Evolutionary conservation across 1,140 invertebrate species (phyloP).

Genomic region (Aphidius ervi): DNA sequence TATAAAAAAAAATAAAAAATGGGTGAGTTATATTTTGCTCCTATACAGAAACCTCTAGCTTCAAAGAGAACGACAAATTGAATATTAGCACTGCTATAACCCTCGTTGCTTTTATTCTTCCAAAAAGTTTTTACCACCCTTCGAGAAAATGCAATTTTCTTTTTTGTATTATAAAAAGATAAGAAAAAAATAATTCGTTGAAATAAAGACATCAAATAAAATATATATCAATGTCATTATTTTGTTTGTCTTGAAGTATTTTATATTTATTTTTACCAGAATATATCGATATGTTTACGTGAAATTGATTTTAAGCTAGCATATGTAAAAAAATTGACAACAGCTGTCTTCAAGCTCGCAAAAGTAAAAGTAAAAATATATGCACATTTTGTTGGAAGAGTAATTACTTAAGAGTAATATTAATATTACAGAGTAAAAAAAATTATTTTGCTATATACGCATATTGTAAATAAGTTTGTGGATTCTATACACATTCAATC

Average conservation of each 20-base stretch:
- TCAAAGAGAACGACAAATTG: constrained; percentile 42
- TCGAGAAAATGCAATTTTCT: background rate
- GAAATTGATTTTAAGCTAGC: too few relatives aligned
- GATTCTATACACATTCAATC: constrained; percentile 7
- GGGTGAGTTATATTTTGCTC: background rate
- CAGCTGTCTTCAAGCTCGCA: background rate
- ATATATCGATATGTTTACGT: too few relatives aligned
- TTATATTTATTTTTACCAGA: too few relatives aligned
- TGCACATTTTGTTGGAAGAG: too few relatives aligned
- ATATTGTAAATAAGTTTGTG: background rate
- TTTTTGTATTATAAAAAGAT: background rate
- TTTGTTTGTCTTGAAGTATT: too few relatives aligned
- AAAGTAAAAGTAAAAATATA: background rate
- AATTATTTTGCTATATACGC: too few relatives aligned
- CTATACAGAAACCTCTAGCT: constrained; percentile 21
- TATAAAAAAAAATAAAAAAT: background rate
- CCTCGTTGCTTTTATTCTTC: constrained; percentile 18
- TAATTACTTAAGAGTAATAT: too few relatives aligned
- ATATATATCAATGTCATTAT: too few relatives aligned
- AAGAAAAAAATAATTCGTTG: too few relatives aligned
- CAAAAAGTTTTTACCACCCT: background rate
- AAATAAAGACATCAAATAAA: too few relatives aligned
- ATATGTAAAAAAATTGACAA: too few relatives aligned
- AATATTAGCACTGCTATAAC: constrained; percentile 33
- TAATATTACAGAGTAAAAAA: too few relatives aligned